Evolutionary conservation across 2,888 invertebrate species (phyloP).

Genomic region (Odontothrips loti): DNA sequence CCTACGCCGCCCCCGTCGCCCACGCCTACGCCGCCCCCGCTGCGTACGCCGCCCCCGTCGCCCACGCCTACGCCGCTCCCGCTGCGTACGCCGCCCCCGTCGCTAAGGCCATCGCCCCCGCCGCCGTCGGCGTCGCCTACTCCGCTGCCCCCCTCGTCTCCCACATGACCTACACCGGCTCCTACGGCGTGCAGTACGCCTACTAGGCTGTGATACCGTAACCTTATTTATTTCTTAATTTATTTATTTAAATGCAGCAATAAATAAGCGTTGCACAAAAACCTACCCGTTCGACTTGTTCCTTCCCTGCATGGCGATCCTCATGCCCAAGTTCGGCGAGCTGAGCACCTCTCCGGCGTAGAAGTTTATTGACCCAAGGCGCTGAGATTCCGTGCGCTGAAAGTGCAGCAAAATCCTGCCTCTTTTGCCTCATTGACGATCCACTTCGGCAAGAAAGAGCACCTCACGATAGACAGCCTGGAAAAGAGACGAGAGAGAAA

Average conservation of each 20-base stretch:
- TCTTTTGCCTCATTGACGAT: no score
- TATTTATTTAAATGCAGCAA: slow-evolving; percentile 14
- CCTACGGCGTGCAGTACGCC: slow-evolving; percentile 18
- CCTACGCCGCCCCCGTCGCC: slow-evolving; percentile 35
- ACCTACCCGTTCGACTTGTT: not conserved
- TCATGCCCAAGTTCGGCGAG: no score
- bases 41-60: slow-evolving; percentile 29
- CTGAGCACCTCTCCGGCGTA: no score
- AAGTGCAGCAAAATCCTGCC: no score
- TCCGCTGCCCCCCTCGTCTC: slow-evolving; percentile 38
- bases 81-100: not conserved
- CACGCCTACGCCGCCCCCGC: slow-evolving; percentile 36
- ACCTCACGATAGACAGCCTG: no score
- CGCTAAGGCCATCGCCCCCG: not conserved
- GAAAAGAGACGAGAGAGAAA: no score
- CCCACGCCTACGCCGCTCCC: slow-evolving; percentile 30
- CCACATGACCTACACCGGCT: slow-evolving; percentile 36
- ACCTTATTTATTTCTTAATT: slow-evolving; percentile 16
- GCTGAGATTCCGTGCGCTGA: no score
- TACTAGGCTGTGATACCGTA: not conserved
- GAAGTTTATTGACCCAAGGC: no score
- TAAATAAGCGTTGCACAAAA: not conserved
- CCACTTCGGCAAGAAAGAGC: no score
- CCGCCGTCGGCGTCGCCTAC: slow-evolving; percentile 37
- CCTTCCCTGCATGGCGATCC: no score